Evolutionary conservation across 2,113 vertebrate genomes (phyloP).

Genomic region (Lagopus leucura): DNA sequence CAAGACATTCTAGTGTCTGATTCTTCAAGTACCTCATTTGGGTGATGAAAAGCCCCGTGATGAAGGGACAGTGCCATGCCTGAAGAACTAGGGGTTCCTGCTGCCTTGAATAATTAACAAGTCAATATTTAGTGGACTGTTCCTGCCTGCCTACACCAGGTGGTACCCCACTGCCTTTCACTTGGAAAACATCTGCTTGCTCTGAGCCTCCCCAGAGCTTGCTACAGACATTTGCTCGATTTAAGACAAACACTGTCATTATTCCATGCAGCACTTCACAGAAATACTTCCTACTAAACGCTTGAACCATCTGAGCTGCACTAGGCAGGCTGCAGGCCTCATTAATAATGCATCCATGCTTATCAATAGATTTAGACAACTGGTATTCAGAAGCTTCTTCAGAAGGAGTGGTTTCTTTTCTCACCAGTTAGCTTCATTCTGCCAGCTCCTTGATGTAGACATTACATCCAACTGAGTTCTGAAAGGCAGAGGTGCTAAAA

Average conservation of each 20-base stretch:
- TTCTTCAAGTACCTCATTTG: constrained; percentile 75
- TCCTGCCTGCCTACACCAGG: constrained; percentile 78
- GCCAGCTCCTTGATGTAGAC: constrained; percentile 85
- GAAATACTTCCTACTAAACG: constrained; percentile 82
- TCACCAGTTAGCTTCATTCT: constrained; percentile 82
- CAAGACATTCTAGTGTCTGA: constrained; percentile 62
- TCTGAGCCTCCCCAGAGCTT: constrained; percentile 76
- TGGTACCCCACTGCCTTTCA: constrained; percentile 73
- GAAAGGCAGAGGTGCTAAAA: constrained; percentile 78
- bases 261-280: constrained; percentile 80
- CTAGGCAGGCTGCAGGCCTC: constrained; percentile 81
- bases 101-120: constrained; percentile 82
- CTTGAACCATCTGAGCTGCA: constrained; percentile 84
- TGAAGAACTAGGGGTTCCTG: constrained; percentile 75
- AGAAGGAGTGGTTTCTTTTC: constrained; percentile 76
- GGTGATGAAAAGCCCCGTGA: constrained; percentile 72
- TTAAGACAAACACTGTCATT: constrained; percentile 85
- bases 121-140: constrained; percentile 72
- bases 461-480: constrained; percentile 80
- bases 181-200: constrained; percentile 77
- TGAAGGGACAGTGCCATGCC: constrained; percentile 68
- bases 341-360: constrained; percentile 89
- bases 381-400: constrained; percentile 85
- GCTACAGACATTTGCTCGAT: constrained; percentile 82
- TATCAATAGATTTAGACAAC: constrained; percentile 91